Evolutionary conservation across 30 jellyfish, hydroid and myxozoan species (phyloP), one percentile per base, ranked within the genome.

Genomic region (Chrysaora quinquecirrha): DNA sequence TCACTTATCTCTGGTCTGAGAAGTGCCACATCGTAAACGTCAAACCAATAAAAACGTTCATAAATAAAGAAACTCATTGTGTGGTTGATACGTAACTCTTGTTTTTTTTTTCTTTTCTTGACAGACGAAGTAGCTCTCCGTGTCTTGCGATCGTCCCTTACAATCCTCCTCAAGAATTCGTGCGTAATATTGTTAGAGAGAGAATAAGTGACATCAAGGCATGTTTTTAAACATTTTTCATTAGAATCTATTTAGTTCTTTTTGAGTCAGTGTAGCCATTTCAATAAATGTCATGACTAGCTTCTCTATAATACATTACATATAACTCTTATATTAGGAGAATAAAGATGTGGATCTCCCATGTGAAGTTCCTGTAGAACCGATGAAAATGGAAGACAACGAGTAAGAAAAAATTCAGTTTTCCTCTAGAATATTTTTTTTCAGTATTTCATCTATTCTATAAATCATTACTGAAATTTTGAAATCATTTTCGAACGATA

Each of bases 61-160:
- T n/a, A n/a, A n/a, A n/a, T n/a, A n/a, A n/a, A n/a, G 58, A 6
- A 43, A 9, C 58, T 25, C 2, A 52, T 3, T 52, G 68, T 19
- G 25, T 20, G 25, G 6, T 20, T 3, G 2, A 4, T 52, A 19
- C 9, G 27, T 52, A 19, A 52, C n/a, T n/a, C n/a, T n/a, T n/a
- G n/a, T 52, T 10, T 4, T 52, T 20, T 52, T 3, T 20, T 52
- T 9, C 24, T 52, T 12, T 19, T 52, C 19, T 52, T 25, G 3
- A 38, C 54, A 52, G 68, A 20, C 29, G 68, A 2, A 19, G 29
- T 52, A 52, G 68, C 29, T 52, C 68, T 10, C 76, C 76, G 7
- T 64, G 76, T 22, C 56, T 64, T 14, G 76, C 76, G 21, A 12
- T 64, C 11, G 76, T 64, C 27, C 76, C 76, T 3, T 64, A 64